Conservation (phyloP, 2,797 vertebrate species). For the Corythornis leucogaster region DNA sequence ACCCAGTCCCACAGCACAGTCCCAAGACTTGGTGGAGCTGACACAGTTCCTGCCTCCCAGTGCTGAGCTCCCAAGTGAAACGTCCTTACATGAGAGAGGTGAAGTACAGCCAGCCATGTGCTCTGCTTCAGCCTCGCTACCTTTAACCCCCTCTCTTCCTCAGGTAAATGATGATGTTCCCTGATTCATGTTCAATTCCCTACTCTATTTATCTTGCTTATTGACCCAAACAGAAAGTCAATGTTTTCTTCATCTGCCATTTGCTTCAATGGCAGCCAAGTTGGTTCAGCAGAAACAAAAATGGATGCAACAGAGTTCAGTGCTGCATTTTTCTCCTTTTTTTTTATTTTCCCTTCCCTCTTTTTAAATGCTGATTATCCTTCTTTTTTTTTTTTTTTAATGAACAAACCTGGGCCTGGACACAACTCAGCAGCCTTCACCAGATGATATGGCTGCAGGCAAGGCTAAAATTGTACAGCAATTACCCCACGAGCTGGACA, state of each 20-base stretch:
- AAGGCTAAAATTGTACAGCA: conserved; percentile 46
- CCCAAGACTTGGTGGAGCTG: neutral
- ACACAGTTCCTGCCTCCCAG: neutral
- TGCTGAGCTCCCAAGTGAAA: neutral
- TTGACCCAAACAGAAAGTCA: conserved; percentile 77
- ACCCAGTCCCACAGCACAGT: neutral
- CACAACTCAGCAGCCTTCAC: neutral
- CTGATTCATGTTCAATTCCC: conserved; percentile 36
- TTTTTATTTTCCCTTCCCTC: neutral
- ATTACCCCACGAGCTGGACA: neutral
- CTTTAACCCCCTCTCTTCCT: conserved; percentile 52
- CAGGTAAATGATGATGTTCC: conserved; percentile 62
- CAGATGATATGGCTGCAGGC: neutral
- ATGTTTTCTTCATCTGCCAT: conserved; percentile 74
- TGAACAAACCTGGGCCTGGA: conserved; percentile 1
- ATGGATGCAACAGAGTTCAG: neutral
- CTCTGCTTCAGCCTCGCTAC: neutral
- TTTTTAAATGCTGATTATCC: neutral
- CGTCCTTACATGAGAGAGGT: fast-evolving
- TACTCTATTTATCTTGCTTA: conserved; percentile 75
- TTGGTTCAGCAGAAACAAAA: conserved; percentile 16
- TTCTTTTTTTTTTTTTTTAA: neutral
- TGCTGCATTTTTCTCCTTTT: neutral
- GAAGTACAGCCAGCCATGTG: fast-evolving
- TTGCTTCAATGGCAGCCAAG: conserved; percentile 50